Conservation (phyloP, 2,113 vertebrate species). For the Indicator indicator region DNA sequence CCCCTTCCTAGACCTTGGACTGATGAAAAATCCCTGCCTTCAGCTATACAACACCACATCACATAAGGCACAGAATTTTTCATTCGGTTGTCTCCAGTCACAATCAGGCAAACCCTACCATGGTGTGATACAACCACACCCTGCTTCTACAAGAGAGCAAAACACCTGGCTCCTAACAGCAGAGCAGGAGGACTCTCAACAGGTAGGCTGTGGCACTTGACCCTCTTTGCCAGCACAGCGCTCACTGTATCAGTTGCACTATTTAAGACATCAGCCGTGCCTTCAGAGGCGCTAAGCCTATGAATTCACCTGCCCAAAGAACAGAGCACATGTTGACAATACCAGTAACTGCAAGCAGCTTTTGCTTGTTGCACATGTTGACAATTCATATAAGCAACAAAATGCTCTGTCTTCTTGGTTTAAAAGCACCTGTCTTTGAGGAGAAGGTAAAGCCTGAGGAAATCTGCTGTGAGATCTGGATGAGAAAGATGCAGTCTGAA, state of each 20-base stretch:
- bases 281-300: neutral
- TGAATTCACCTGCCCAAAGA: neutral
- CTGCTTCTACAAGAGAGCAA: rapidly evolving
- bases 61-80: neutral
- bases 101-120: neutral
- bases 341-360: neutral
- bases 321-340: rapidly evolving
- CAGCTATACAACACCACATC: neutral
- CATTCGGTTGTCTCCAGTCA: neutral
- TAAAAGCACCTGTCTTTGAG: neutral
- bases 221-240: neutral
- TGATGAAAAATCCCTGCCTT: neutral
- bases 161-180: neutral
- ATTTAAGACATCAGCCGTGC: neutral
- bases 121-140: neutral
- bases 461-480: neutral
- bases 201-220: neutral
- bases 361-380: neutral
- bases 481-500: slow-evolving; percentile 20
- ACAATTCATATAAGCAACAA: neutral
- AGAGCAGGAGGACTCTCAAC: neutral
- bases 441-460: neutral
- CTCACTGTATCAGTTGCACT: neutral
- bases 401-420: neutral
- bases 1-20: neutral